Conservation (phyloP, 2,888 invertebrate genomes). For the Phortica okadai region DNA sequence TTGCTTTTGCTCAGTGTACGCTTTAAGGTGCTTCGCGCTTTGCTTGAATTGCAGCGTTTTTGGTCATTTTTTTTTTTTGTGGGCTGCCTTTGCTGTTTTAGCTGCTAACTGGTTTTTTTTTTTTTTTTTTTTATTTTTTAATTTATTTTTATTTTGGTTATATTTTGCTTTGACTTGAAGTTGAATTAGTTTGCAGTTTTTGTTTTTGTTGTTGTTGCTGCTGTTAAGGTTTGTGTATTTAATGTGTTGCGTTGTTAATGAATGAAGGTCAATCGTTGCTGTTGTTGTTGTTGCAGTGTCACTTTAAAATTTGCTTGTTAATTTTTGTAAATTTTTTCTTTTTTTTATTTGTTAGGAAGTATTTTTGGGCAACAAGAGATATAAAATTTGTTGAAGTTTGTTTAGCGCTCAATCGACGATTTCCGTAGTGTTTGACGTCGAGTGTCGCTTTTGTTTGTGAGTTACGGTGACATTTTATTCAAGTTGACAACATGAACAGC, state of each 20-base stretch:
- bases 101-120: constrained; percentile 12
- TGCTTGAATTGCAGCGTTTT: background rate
- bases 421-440: no score
- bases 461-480: background rate
- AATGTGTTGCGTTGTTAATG: constrained; percentile 17
- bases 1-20: background rate
- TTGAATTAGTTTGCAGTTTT: constrained; percentile 17
- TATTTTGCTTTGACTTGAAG: background rate
- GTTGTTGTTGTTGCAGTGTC: background rate
- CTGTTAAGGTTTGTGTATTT: constrained; percentile 6
- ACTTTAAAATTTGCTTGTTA: background rate
- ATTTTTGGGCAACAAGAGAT: background rate
- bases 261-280: constrained; percentile 10
- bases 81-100: background rate
- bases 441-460: constrained; percentile 1
- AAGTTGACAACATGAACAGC: background rate
- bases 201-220: background rate
- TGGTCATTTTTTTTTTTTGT: constrained; percentile 2
- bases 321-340: background rate
- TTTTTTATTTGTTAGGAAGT: background rate
- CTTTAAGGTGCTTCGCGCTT: background rate
- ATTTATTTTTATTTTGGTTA: background rate
- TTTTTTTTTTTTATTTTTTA: background rate
- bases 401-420: no score
- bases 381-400: background rate